Conservation (phyloP, 2,888 invertebrate species). For the Caenorhabditis doughertyi region DNA sequence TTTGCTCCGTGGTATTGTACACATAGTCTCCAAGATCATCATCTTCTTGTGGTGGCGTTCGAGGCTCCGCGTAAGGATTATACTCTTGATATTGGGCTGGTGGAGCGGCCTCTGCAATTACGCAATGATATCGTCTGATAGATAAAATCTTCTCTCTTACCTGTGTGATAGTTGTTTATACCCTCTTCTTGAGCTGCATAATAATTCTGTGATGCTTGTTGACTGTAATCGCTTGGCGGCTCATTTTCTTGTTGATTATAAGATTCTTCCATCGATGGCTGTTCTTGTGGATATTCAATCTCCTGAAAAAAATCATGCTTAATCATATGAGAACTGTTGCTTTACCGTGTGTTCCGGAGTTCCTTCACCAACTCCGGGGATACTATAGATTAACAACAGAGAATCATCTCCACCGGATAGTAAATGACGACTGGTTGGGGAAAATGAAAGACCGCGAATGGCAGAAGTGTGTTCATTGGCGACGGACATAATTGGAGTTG, state of each 20-base stretch:
- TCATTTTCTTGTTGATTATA: conserved; percentile 13
- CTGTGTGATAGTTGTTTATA: neutral
- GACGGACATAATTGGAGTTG: conserved; percentile 47
- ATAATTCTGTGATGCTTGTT: neutral
- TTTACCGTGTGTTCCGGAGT: conserved; percentile 27
- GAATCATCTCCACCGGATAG: conserved; percentile 69
- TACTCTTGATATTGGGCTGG: conserved; percentile 35
- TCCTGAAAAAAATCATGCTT: neutral
- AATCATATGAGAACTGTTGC: no score
- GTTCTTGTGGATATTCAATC: neutral
- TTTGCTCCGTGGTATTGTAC: conserved; percentile 16
- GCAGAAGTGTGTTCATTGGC: conserved; percentile 47
- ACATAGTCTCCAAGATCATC: conserved; percentile 37
- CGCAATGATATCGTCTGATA: no score
- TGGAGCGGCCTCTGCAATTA: neutral
- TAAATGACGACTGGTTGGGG: conserved; percentile 68
- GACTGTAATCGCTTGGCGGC: conserved; percentile 24
- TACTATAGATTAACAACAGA: conserved; percentile 41
- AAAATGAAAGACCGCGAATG: conserved; percentile 61
- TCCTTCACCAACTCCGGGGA: conserved; percentile 40
- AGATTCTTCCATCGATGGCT: neutral
- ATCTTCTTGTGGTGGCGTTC: conserved; percentile 46
- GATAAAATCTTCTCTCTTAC: neutral
- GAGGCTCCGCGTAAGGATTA: conserved; percentile 49
- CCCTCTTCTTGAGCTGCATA: conserved; percentile 7